These are phyloP conservation scores for Ditula angustiorana DNA, from an alignment of 2,888 invertebrate genomes.

Conservation along the genomic window DNA sequence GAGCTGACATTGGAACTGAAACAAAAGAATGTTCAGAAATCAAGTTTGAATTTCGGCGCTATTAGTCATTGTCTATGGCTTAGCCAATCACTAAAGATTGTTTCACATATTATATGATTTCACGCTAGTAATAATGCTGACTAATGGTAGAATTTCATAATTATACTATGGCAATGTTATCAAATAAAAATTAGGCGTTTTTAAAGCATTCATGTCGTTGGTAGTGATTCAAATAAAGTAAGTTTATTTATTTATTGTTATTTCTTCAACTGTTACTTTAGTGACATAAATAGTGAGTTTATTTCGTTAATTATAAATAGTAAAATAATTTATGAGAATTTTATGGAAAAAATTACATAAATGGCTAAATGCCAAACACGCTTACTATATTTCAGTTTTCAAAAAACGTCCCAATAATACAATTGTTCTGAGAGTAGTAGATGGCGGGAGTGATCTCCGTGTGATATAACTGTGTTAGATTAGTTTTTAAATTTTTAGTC, in stretches of 20 bases:
- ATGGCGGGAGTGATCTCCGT: constrained; percentile 85
- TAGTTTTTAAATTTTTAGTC: constrained; percentile 83
- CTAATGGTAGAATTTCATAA: constrained; percentile 4
- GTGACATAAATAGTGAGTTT: not conserved
- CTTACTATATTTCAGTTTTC: not conserved
- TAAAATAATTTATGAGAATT: not conserved
- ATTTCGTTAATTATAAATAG: not conserved
- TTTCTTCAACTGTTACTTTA: not conserved
- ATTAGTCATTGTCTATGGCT: not conserved
- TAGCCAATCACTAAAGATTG: not conserved
- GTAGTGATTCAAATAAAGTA: not conserved
- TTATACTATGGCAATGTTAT: constrained; percentile 13
- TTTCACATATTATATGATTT: not conserved
- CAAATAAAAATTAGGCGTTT: not conserved
- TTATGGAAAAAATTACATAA: constrained; percentile 46
- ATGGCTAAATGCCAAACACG: not conserved
- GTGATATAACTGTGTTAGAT: constrained; percentile 84
- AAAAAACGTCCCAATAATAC: constrained; percentile 25
- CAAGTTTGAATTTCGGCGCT: constrained; percentile 57
- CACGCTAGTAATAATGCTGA: not conserved
- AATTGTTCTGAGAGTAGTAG: constrained; percentile 62
- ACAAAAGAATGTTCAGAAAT: constrained; percentile 53
- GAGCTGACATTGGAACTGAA: constrained; percentile 39
- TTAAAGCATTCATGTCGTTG: not conserved
- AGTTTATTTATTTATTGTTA: not conserved